These are phyloP conservation scores for Tetheella fluctuosa DNA, from an alignment of 2,888 invertebrate species.

Conservation along the genomic window DNA sequence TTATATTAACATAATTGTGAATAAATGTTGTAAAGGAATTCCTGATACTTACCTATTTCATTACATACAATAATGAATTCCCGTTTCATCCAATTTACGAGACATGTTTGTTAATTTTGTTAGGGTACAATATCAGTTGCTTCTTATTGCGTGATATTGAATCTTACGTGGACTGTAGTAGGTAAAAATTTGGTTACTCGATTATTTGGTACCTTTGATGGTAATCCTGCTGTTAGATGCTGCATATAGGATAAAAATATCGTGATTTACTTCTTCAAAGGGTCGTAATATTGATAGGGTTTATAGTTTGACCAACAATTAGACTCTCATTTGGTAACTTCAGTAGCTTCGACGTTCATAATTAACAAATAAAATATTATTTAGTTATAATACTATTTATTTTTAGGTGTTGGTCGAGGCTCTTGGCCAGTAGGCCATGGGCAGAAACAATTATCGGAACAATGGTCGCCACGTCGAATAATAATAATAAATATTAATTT, in stretches of 20 bases:
- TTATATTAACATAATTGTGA: background rate
- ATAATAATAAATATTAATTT: no score
- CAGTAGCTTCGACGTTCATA: no score
- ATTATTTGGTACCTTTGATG: background rate
- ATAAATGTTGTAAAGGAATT: background rate
- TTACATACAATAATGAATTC: slow-evolving; percentile 2
- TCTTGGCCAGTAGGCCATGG: no score
- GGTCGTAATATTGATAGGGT: no score
- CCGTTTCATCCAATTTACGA: background rate
- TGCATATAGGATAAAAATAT: background rate
- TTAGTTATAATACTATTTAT: no score
- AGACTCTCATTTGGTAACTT: no score
- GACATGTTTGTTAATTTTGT: slow-evolving; percentile 3
- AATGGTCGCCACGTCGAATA: no score
- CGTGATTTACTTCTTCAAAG: background rate
- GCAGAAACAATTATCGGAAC: no score
- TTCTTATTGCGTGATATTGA: background rate
- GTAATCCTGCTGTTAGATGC: background rate
- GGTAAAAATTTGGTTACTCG: background rate
- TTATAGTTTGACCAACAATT: no score
- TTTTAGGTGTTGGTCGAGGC: no score
- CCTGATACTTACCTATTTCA: slow-evolving; percentile 1
- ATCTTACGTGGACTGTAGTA: background rate
- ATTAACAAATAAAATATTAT: no score
- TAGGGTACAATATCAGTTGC: background rate